phyloP scores from a whole-genome alignment of 2,113 vertebrate species.

The Rattus rattus region DNA sequence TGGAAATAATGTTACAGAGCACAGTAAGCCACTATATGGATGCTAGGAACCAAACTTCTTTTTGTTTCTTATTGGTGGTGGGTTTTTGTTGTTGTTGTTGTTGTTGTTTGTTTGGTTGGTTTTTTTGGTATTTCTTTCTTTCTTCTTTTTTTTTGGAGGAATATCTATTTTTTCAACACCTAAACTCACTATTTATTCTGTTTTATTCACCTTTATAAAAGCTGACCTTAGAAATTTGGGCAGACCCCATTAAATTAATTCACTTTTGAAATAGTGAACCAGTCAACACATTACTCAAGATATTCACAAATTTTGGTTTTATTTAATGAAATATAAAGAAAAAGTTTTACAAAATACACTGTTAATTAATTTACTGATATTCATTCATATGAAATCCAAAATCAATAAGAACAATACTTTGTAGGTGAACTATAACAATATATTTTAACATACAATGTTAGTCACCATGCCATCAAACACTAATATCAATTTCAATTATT shows the following conservation, averaged over 20 bases:
- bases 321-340: background rate
- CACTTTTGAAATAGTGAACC: background rate
- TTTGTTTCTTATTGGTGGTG: too few relatives aligned
- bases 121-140: too few relatives aligned
- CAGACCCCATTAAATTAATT: background rate
- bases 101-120: too few relatives aligned
- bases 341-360: background rate
- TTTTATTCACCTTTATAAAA: background rate
- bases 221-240: background rate
- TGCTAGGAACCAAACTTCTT: background rate
- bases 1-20: background rate
- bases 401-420: background rate
- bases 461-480: background rate
- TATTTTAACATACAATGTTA: background rate
- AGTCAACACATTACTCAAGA: background rate
- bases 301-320: background rate
- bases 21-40: too few relatives aligned
- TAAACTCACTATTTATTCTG: background rate
- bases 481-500: background rate
- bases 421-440: background rate
- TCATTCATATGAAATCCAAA: background rate
- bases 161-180: background rate
- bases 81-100: too few relatives aligned
- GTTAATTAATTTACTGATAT: background rate
- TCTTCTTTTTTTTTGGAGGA: too few relatives aligned